A percentile compares a stretch with the other conserved stretches of the same genome.
Evolutionary conservation across 2,113 vertebrate genomes (phyloP).

Genomic region (Charina bottae): DNA sequence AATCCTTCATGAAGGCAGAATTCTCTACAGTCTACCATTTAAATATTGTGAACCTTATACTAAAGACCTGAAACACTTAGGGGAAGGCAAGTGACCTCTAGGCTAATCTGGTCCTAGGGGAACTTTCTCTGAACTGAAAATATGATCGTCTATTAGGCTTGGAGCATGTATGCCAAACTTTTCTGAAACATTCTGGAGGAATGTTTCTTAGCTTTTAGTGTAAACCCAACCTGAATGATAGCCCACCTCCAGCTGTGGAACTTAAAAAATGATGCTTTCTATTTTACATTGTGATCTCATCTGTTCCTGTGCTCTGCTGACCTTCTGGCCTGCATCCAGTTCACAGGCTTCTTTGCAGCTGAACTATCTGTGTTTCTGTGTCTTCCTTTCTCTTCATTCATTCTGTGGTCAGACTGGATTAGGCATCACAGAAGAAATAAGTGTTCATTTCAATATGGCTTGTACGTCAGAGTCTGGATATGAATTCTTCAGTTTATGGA

Average conservation of each 20-base stretch:
- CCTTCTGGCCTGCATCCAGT: constrained; percentile 1
- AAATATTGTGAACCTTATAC: neutral
- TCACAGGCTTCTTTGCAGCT: neutral
- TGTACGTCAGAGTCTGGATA: neutral
- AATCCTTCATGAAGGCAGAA: neutral
- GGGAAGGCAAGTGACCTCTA: neutral
- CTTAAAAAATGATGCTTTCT: neutral
- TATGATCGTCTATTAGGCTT: neutral
- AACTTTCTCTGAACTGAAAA: neutral
- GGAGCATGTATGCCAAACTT: neutral
- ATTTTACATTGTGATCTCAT: constrained; percentile 6
- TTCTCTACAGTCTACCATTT: neutral
- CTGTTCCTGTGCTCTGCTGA: neutral
- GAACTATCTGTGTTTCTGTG: neutral
- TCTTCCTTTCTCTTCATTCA: neutral
- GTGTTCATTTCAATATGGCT: neutral
- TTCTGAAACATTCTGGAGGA: neutral
- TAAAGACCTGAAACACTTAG: neutral
- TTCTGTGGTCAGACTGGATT: neutral
- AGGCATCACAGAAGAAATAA: neutral
- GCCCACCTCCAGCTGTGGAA: neutral
- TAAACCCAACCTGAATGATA: neutral
- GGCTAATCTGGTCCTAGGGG: neutral
- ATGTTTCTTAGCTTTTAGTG: neutral
- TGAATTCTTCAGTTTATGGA: neutral